Evolutionary conservation across 92 coral and sea anemone genomes (phyloP).

Genomic region (Chrysogorgia sp.): DNA sequence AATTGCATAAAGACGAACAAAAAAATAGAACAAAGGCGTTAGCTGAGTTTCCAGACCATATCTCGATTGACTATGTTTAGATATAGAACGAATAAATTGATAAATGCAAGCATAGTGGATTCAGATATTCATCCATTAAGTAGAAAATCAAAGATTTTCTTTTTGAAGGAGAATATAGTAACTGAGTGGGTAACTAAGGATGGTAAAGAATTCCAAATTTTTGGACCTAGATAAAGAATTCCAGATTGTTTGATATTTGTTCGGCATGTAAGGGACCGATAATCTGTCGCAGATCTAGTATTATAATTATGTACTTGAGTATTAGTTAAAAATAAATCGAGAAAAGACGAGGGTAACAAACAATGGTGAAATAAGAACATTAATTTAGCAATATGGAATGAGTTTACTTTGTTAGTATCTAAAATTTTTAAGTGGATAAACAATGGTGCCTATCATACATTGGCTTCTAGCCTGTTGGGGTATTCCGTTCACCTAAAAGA

Average conservation of each 20-base stretch:
- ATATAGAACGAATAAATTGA: too few species aligned
- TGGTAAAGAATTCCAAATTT: conserved; percentile 28
- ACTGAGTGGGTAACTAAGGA: neutral
- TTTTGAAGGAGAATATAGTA: neutral
- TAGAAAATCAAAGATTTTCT: neutral
- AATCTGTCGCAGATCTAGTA: conserved; percentile 30
- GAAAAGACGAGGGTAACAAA: conserved; percentile 18
- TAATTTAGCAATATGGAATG: conserved; percentile 46
- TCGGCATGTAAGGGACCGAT: conserved; percentile 20
- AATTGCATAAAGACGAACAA: too few species aligned
- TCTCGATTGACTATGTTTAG: too few species aligned
- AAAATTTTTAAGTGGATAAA: conserved; percentile 35
- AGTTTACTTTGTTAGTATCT: conserved; percentile 44
- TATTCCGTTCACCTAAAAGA: too few species aligned
- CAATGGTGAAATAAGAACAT: conserved; percentile 33
- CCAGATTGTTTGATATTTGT: conserved; percentile 20
- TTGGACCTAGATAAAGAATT: conserved; percentile 24
- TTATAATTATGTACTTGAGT: conserved; percentile 34
- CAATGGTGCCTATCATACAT: too few species aligned
- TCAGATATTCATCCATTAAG: too few species aligned
- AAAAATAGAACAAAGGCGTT: too few species aligned
- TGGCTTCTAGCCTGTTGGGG: too few species aligned
- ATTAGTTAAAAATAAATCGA: conserved; percentile 31
- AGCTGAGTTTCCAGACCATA: too few species aligned
- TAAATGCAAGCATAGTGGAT: too few species aligned